Evolutionary conservation across 2,113 vertebrate genomes (phyloP).

Genomic region (Urocitellus parryii): DNA sequence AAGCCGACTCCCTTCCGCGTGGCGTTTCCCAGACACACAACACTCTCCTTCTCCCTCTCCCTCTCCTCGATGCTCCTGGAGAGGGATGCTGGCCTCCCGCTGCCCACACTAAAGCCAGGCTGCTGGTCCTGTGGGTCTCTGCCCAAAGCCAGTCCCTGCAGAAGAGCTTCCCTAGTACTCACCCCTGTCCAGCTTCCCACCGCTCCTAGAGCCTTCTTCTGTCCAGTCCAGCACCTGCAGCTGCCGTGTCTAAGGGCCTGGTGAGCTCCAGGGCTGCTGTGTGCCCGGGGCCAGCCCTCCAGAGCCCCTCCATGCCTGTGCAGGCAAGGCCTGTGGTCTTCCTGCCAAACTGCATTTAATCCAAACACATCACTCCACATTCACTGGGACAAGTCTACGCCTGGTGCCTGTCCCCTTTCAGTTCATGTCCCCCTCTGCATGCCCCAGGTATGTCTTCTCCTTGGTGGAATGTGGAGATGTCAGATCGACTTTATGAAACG

Average conservation of each 20-base stretch:
- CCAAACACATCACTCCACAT: not conserved
- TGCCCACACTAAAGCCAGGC: not conserved
- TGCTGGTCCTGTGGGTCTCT: too few species aligned
- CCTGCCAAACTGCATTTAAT: not conserved
- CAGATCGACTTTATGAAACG: not conserved
- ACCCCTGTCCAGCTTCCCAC: accelerated
- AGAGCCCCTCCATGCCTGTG: not conserved
- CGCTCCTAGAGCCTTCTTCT: not conserved
- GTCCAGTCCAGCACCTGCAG: accelerated
- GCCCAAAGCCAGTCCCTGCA: too few species aligned
- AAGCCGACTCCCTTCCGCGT: not conserved
- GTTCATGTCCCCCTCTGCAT: not conserved
- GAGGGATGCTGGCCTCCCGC: not conserved
- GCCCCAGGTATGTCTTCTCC: not conserved
- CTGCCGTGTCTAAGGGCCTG: not conserved
- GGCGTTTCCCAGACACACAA: not conserved
- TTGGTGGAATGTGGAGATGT: not conserved
- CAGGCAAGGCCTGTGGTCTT: not conserved
- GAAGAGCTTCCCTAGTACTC: not conserved
- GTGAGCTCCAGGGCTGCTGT: not conserved
- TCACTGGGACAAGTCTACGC: not conserved
- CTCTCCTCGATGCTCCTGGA: not conserved
- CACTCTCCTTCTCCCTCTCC: not conserved
- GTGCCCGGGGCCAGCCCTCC: accelerated
- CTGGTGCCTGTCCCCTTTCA: not conserved